Base-by-base conservation (phyloP, 2,113 vertebrate genomes). In the Rhadina sibilatrix region DNA sequence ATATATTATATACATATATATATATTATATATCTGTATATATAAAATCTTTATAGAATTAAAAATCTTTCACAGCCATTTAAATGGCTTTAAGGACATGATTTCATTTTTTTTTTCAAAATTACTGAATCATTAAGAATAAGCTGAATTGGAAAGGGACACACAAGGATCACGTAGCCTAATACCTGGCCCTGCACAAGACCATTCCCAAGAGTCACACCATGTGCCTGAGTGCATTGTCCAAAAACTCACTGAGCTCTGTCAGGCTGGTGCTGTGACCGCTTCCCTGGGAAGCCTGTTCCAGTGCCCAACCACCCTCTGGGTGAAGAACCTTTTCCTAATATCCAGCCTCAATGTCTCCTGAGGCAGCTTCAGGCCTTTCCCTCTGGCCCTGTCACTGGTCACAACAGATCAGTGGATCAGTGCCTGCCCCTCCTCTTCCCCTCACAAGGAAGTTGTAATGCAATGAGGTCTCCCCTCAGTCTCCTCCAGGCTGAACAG, bases 361-460 rank as follows among this genome's bases (percentile, higher is more conserved):
- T 31, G 27, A 2, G 11, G 10, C 44, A 52, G 3, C 1, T 5
- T 12, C 37, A 37, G 37, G 17, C 44, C 37, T 2, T 60, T 68
- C 11, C 27, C 31, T 31, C 0, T 0, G 13, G 4, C 23, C 27
- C 18, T 52, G 25, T 52, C 63, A 5, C 14, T 37, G 44, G 6
- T 3, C 22, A 42, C 17, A 25, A 22, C 5, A 44, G 17, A 40
- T 40, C 38, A 40, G 40, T 40, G 40, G 7, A 37, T 28, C 53
- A 60, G 31, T 27, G 31, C 7, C 31, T 44, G 44, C 11, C 21
- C 22, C 5, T 37, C 22, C 37, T 22, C 17, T 59, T 20, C 9
- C 38, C 27, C 33, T 54, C 37, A 4, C 0, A 0, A 52, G 63
- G 11, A 68, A 33, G 3, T 8, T 59, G 11, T 22, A 37, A 33